Evolutionary conservation across 2,888 invertebrate species (phyloP).

Genomic region (Eugnorisma glareosa): DNA sequence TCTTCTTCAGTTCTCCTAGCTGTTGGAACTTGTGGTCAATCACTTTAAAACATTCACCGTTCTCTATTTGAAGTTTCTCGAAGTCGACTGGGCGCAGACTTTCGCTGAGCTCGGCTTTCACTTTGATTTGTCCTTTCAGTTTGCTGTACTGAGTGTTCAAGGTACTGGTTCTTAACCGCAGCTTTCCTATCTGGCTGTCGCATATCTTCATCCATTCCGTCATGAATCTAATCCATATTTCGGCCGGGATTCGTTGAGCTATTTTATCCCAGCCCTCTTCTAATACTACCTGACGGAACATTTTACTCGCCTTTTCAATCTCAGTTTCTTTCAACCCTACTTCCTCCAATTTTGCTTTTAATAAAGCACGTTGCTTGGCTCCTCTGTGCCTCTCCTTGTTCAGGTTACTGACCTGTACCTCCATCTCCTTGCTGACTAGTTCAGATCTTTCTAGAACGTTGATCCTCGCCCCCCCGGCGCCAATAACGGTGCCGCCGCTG

Average conservation of each 20-base stretch:
- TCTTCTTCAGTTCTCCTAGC: constrained; percentile 90
- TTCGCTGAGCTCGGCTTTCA: constrained; percentile 91
- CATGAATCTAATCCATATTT: constrained; percentile 91
- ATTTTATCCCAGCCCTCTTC: constrained; percentile 89
- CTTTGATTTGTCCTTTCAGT: constrained; percentile 88
- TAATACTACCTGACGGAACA: constrained; percentile 89
- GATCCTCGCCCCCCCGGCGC: constrained; percentile 84
- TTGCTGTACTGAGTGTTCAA: constrained; percentile 89
- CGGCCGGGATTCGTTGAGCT: constrained; percentile 91
- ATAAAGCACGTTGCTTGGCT: constrained; percentile 80
- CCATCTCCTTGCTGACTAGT: constrained; percentile 88
- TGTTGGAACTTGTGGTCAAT: constrained; percentile 90
- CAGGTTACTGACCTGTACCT: constrained; percentile 80
- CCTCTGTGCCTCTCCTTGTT: constrained; percentile 77
- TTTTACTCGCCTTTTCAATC: constrained; percentile 84
- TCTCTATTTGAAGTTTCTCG: constrained; percentile 91
- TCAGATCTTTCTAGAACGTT: constrained; percentile 89
- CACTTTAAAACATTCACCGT: constrained; percentile 85
- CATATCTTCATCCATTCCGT: constrained; percentile 91
- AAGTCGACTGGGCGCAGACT: constrained; percentile 91
- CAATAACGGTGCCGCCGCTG: constrained; percentile 79
- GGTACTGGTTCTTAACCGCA: constrained; percentile 90
- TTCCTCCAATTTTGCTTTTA: constrained; percentile 90
- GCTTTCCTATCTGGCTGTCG: constrained; percentile 90
- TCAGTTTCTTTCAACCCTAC: constrained; percentile 88